These are phyloP conservation scores for Melipona bicolor DNA, from an alignment of 2,888 invertebrate species.

Conservation along the genomic window DNA sequence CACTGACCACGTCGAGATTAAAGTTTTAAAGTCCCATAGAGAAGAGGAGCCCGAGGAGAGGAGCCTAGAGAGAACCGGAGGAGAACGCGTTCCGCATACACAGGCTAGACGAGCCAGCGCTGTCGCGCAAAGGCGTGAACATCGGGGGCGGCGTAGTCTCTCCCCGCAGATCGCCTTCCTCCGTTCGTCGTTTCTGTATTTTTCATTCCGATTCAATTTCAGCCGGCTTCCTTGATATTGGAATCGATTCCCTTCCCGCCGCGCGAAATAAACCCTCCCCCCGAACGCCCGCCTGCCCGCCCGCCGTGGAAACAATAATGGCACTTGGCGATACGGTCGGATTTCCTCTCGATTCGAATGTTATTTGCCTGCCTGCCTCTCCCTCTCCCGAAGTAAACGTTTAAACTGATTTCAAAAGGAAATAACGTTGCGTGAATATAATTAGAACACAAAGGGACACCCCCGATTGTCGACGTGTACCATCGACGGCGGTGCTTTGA, in stretches of 20 bases:
- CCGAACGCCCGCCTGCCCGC: too few species aligned
- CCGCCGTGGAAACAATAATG: conserved; percentile 13
- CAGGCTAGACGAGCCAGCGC: conserved; percentile 8
- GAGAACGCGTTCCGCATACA: conserved; percentile 57
- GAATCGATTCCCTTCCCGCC: conserved; percentile 18
- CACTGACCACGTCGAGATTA: conserved; percentile 77
- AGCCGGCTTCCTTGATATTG: conserved; percentile 4
- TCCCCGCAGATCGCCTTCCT: background rate
- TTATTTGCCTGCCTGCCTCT: background rate
- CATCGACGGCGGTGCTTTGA: too few species aligned
- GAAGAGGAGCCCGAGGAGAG: conserved; percentile 48
- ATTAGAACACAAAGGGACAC: background rate
- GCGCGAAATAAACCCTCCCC: conserved; percentile 1
- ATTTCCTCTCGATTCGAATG: conserved; percentile 14
- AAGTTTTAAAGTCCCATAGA: conserved; percentile 76
- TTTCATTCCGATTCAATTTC: conserved; percentile 38
- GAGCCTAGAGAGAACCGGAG: conserved; percentile 59
- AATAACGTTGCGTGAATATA: background rate
- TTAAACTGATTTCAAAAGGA: conserved; percentile 1
- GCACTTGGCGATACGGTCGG: conserved; percentile 2
- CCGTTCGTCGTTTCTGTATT: conserved; percentile 17
- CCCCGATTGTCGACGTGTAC: background rate
- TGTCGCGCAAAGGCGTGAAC: conserved; percentile 55
- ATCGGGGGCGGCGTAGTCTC: conserved; percentile 25
- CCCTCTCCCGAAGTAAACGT: background rate